phyloP scores from a whole-genome alignment of 53 echinoderm and acorn worm species.

The Pentamera pediparva region DNA sequence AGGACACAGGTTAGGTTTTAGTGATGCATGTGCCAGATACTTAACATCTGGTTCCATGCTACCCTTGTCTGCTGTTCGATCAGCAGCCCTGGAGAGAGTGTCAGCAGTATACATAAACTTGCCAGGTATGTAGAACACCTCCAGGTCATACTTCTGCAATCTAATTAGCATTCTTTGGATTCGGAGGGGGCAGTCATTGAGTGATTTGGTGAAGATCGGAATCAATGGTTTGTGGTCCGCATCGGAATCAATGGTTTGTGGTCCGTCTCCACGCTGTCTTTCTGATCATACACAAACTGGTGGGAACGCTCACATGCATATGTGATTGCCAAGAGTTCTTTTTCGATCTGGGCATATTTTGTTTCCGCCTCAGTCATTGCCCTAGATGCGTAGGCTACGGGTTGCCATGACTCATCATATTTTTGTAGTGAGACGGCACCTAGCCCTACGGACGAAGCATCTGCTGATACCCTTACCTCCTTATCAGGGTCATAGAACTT shows the following conservation, averaged over 20 bases:
- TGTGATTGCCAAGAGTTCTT: constrained; percentile 36
- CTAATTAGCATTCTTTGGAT: constrained; percentile 41
- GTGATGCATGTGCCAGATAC: background rate
- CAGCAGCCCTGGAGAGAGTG: constrained; percentile 13
- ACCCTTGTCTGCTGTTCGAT: background rate
- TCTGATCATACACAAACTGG: constrained; percentile 42
- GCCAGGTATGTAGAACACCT: constrained; percentile 33
- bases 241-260: constrained; percentile 51
- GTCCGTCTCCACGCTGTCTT: constrained; percentile 36
- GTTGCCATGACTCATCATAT: background rate
- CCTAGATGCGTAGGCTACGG: constrained; percentile 55
- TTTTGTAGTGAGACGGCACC: constrained; percentile 51
- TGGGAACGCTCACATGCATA: constrained; percentile 57
- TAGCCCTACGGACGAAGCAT: constrained; percentile 35
- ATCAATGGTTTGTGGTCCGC: too few species aligned
- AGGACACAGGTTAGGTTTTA: background rate
- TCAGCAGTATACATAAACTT: constrained; percentile 32
- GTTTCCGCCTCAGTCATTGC: constrained; percentile 36
- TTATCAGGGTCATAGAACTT: constrained; percentile 22
- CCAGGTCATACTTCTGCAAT: constrained; percentile 45
- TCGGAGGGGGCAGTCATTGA: constrained; percentile 44
- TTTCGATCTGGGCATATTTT: constrained; percentile 48
- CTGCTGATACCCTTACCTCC: constrained; percentile 21
- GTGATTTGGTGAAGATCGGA: constrained; percentile 4
- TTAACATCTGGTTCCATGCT: background rate